Evolutionary conservation across 1,140 invertebrate species (phyloP), one percentile per base, ranked within the genome.

Genomic region (Amyelois transitella): DNA sequence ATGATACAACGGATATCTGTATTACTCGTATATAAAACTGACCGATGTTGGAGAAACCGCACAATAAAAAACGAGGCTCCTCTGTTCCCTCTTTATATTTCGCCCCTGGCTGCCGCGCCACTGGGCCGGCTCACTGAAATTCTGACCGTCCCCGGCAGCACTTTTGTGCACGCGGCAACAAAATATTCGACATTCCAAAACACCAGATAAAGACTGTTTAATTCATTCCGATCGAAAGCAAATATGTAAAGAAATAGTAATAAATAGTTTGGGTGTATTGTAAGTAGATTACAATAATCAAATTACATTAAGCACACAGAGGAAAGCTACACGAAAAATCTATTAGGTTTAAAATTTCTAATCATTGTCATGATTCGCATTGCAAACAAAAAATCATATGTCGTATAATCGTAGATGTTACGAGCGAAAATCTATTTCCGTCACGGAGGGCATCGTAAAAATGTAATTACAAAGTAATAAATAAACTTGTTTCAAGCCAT

Each of bases 401-500:
- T 38, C 32, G 17, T 14, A 38, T 3, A 12, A 38, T 2, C 17
- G 32, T 38, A n/a, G n/a, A 24, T 14, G n/a, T 38, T 14, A 14
- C 12, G 8, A 38, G 32, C 32, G 17, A 38, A 38, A 38, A 38
- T 38, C 32, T 38, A 38, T 38, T 38, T 38, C n/a, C 32, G 12
- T 38, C 32, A 14, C 5, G 17, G 17, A 38, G n/a, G 32, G 32
- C 32, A 38, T 38, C 32, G 32, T 38, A 38, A 38, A 38, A 38
- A 38, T 38, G 32, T 14, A 14, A 38, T 38, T 38, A 38, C 32
- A 38, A 38, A 38, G 32, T 38, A 38, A 38, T 38, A 38, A 38
- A 38, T 38, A 38, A 38, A 52, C 32, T 48, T 52, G 43, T 58
- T 50, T 47, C 55, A 52, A 52, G 43, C 28, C 20, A 25, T 51